A percentile compares a stretch with the other conserved stretches of the same genome.
Conservation (phyloP, 2,888 invertebrate species). For the Bombyx huttoni region DNA sequence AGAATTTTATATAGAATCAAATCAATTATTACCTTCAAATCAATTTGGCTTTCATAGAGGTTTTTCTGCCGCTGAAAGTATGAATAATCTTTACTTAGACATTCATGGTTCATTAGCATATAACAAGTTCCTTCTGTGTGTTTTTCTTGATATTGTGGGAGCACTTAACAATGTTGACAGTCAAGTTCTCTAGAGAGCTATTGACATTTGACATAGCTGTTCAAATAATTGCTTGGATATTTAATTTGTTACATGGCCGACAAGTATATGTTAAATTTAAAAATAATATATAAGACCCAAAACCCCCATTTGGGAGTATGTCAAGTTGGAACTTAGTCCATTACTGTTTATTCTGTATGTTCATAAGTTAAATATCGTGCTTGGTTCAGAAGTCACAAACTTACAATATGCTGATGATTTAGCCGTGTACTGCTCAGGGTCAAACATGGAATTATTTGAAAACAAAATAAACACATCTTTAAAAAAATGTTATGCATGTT, state of each 20-base stretch:
- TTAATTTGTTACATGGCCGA: neutral
- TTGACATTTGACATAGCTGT: neutral
- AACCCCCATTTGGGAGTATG: no score
- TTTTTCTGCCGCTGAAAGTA: no score
- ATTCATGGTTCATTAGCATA: neutral
- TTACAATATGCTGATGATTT: slow-evolving; percentile 1
- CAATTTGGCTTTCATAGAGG: neutral
- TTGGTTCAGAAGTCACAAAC: neutral
- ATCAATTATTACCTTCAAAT: neutral
- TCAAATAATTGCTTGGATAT: neutral
- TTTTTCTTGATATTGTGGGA: neutral
- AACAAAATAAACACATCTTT: neutral
- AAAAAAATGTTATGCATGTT: no score
- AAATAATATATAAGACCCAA: neutral
- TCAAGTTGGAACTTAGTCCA: no score
- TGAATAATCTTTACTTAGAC: neutral
- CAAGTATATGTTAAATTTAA: slow-evolving; percentile 1
- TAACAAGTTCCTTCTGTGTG: neutral
- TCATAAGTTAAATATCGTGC: neutral
- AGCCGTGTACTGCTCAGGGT: neutral
- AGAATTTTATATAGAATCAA: neutral
- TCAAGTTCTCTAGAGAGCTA: neutral
- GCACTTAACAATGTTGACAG: slow-evolving; percentile 1
- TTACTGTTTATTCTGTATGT: no score
- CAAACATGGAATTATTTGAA: neutral